Percentiles rank a stretch among this genome's conserved stretches.
These are phyloP conservation scores for Oryzias sinensis DNA, from an alignment of 2,797 vertebrate genomes.

Conservation along the genomic window DNA sequence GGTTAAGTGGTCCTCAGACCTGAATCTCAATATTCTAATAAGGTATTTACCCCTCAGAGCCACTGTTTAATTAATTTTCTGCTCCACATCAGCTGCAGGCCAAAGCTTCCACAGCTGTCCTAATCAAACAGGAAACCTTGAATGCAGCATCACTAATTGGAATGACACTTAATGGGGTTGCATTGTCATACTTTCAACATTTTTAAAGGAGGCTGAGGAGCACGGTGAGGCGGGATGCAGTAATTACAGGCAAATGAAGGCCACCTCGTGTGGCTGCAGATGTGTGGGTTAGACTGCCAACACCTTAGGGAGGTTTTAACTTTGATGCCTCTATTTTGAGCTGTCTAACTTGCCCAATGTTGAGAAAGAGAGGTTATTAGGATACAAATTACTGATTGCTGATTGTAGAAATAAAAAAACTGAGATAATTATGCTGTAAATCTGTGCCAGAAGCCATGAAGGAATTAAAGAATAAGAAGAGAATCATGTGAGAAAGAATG, in stretches of 20 bases:
- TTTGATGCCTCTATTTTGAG: conserved; percentile 48
- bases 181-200: conserved; percentile 54
- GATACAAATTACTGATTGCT: conserved; percentile 46
- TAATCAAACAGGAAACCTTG: conserved; percentile 63
- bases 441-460: conserved; percentile 62
- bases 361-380: conserved; percentile 38
- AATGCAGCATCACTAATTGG: conserved; percentile 64
- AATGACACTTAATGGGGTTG: conserved; percentile 68
- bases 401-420: conserved; percentile 46
- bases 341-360: conserved; percentile 61
- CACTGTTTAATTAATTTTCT: conserved; percentile 79
- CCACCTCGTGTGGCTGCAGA: conserved; percentile 19
- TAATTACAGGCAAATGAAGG: conserved; percentile 58
- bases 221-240: conserved; percentile 63
- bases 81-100: conserved; percentile 63
- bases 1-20: conserved; percentile 38
- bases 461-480: conserved; percentile 38
- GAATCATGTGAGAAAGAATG: conserved; percentile 39
- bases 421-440: conserved; percentile 65
- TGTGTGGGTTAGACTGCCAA: conserved; percentile 42
- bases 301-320: conserved; percentile 29
- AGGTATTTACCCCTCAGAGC: conserved; percentile 64
- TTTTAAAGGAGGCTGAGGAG: conserved; percentile 66
- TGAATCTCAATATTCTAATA: conserved; percentile 66
- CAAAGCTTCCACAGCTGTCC: conserved; percentile 58